Evolutionary conservation across 2,797 vertebrate genomes (phyloP).

Genomic region (Danio aesculapii): DNA sequence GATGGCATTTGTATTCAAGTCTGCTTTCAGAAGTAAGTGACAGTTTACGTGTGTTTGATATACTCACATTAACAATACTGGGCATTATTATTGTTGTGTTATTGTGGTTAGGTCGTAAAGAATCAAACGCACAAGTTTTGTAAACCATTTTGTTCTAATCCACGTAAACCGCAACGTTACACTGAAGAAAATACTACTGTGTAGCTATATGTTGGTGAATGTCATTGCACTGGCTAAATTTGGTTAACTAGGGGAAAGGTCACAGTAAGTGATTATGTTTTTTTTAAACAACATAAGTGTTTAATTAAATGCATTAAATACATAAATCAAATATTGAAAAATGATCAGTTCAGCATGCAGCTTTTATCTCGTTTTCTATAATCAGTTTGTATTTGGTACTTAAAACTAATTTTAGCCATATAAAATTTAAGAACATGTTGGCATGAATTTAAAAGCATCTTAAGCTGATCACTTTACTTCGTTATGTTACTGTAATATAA

Average conservation of each 20-base stretch:
- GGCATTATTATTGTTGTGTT: not conserved
- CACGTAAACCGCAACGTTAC: not conserved
- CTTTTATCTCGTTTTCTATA: no score
- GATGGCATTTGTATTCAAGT: not conserved
- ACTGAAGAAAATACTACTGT: not conserved
- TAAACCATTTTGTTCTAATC: not conserved
- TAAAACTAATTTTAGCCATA: no score
- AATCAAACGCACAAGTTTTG: not conserved
- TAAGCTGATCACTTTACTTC: no score
- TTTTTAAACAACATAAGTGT: not conserved
- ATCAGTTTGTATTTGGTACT: no score
- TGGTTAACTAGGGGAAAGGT: slow-evolving; percentile 14
- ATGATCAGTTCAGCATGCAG: not conserved
- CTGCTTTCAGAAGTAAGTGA: slow-evolving; percentile 41
- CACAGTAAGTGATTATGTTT: not conserved
- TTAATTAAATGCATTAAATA: not conserved
- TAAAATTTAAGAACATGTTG: no score
- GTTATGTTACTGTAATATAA: no score
- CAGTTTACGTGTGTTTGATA: not conserved
- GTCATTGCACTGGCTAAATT: not conserved
- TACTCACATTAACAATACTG: not conserved
- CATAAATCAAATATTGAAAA: not conserved
- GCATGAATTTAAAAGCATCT: no score
- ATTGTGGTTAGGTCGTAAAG: no score
- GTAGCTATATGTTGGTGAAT: not conserved